Percentiles rank a stretch among this genome's conserved stretches.
Evolutionary conservation across 2,113 vertebrate genomes (phyloP).

Genomic region (Acanthisitta chloris): DNA sequence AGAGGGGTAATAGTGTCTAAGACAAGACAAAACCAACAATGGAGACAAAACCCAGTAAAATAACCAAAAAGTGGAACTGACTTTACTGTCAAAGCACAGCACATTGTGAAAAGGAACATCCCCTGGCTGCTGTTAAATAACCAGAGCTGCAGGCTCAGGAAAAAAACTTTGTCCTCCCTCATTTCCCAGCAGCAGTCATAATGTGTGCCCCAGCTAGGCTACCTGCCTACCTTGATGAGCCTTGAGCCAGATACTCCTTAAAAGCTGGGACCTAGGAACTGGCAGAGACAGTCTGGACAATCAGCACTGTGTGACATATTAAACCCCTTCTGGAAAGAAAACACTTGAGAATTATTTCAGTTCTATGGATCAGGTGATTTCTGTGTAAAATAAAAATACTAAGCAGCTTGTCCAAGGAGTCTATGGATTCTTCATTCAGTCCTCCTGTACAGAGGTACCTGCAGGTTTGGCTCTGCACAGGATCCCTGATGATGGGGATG

Average conservation of each 20-base stretch:
- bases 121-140: background rate
- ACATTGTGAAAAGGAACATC: background rate
- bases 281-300: background rate
- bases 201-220: rapidly evolving
- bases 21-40: background rate
- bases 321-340: background rate
- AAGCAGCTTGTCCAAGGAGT: background rate
- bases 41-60: background rate
- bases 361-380: background rate
- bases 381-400: background rate
- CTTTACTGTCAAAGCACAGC: background rate
- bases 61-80: background rate
- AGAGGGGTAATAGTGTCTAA: background rate
- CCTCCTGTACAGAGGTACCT: background rate
- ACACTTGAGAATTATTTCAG: background rate
- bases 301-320: background rate
- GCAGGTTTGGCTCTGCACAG: background rate
- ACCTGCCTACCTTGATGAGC: background rate
- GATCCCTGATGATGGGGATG: too few species aligned
- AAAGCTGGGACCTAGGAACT: background rate
- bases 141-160: background rate
- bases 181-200: background rate
- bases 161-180: background rate
- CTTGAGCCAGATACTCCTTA: background rate
- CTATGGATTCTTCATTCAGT: background rate